phyloP scores from a whole-genome alignment of 2,888 invertebrate species.

The Drosophila sordidula region DNA sequence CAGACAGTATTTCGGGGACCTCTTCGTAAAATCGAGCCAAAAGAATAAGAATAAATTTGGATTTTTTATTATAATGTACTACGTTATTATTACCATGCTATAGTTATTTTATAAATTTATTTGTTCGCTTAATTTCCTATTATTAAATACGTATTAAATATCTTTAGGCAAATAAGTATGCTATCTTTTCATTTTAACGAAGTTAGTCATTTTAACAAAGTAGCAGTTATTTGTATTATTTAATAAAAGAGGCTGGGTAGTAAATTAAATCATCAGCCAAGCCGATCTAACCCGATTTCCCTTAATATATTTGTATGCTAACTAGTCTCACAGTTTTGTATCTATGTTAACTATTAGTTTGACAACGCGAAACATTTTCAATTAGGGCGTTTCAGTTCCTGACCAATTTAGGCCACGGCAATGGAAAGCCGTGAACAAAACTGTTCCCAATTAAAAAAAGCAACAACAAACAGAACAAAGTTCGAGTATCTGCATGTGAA shows the following conservation, averaged over 20 bases:
- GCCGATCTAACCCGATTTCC: too few species aligned
- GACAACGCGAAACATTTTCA: neutral
- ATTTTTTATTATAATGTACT: too few species aligned
- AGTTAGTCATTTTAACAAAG: too few species aligned
- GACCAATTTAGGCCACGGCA: neutral
- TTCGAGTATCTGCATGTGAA: slow-evolving; percentile 8
- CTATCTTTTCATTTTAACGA: neutral
- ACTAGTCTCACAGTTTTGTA: neutral
- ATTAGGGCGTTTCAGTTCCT: neutral
- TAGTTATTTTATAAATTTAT: too few species aligned
- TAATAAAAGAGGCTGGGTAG: too few species aligned
- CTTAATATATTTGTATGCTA: neutral
- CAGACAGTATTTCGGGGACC: too few species aligned
- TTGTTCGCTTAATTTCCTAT: neutral
- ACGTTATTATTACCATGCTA: too few species aligned
- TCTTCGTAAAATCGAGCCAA: too few species aligned
- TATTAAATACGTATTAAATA: neutral
- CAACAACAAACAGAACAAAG: slow-evolving; percentile 19
- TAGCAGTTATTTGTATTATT: too few species aligned
- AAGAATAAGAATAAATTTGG: too few species aligned
- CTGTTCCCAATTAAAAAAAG: slow-evolving; percentile 7
- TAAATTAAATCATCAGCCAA: too few species aligned
- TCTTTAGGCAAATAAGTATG: neutral
- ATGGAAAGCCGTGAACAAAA: neutral
- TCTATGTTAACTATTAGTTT: neutral